Conservation (phyloP, 2,888 invertebrate genomes). For the Myathropa florea region DNA sequence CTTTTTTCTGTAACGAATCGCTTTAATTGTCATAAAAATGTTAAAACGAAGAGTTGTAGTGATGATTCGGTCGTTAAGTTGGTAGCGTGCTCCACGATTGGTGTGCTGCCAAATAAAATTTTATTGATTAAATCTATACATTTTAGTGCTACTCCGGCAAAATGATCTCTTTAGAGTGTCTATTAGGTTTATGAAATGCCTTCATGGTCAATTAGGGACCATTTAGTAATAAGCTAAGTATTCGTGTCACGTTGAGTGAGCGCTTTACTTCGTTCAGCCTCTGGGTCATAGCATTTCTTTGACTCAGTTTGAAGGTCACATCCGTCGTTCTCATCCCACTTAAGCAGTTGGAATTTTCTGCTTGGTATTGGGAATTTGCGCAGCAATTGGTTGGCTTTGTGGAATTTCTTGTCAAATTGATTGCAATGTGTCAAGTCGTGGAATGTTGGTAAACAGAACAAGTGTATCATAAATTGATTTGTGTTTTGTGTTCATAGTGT, state of each 20-base stretch:
- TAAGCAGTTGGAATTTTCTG: neutral
- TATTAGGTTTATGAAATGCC: neutral
- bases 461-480: neutral
- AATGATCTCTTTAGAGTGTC: neutral
- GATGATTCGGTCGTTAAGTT: slow-evolving; percentile 21
- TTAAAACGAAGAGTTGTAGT: neutral
- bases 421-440: neutral
- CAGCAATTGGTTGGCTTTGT: neutral
- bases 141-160: neutral
- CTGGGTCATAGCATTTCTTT: neutral
- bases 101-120: neutral
- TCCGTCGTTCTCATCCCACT: neutral
- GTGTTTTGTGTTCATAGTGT: neutral
- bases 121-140: neutral
- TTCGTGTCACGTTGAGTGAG: neutral
- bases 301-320: neutral
- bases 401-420: too few species aligned
- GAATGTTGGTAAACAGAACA: neutral
- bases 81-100: neutral
- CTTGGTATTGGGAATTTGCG: neutral
- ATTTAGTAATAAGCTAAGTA: neutral
- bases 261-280: neutral
- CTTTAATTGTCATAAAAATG: neutral
- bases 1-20: neutral
- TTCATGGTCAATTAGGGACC: neutral